Evolutionary conservation across 2,888 invertebrate species (phyloP).

Genomic region (Melangyna quadrimaculata): DNA sequence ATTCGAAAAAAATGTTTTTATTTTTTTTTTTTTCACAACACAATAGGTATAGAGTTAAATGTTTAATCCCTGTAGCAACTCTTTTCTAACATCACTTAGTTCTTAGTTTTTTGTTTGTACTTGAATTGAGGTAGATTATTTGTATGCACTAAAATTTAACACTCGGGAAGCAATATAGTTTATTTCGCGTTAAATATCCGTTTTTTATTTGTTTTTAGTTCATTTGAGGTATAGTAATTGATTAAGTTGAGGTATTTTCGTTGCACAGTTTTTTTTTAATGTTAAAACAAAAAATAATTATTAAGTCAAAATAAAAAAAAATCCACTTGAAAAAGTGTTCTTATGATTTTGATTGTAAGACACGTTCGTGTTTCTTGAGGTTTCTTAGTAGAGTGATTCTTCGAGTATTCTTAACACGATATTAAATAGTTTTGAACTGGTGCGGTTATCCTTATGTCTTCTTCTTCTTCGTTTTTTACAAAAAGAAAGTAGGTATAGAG

Average conservation of each 20-base stretch:
- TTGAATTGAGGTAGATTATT: constrained; percentile 62
- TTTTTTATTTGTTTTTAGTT: background rate
- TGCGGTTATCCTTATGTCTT: constrained; percentile 74
- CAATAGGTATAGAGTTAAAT: background rate
- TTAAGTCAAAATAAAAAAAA: constrained; percentile 15
- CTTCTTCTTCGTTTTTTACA: constrained; percentile 25
- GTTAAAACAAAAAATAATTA: constrained; percentile 13
- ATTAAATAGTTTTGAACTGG: constrained; percentile 74
- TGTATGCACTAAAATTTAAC: constrained; percentile 55
- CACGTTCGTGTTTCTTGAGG: constrained; percentile 70
- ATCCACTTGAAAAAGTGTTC: constrained; percentile 54
- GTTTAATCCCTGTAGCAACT: constrained; percentile 39
- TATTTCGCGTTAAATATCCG: constrained; percentile 2
- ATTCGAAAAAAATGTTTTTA: background rate
- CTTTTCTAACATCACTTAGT: constrained; percentile 30
- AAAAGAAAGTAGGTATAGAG: constrained; percentile 45
- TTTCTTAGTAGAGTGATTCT: constrained; percentile 66
- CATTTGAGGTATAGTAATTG: constrained; percentile 41
- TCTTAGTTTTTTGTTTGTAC: constrained; percentile 48
- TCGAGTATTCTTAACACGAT: constrained; percentile 72
- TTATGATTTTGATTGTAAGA: constrained; percentile 65
- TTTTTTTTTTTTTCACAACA: constrained; percentile 43
- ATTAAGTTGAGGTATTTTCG: constrained; percentile 62
- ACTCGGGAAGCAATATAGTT: constrained; percentile 33
- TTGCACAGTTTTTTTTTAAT: constrained; percentile 44